Evolutionary conservation across 2,888 invertebrate species (phyloP).

Genomic region (Physocephala rufipes): DNA sequence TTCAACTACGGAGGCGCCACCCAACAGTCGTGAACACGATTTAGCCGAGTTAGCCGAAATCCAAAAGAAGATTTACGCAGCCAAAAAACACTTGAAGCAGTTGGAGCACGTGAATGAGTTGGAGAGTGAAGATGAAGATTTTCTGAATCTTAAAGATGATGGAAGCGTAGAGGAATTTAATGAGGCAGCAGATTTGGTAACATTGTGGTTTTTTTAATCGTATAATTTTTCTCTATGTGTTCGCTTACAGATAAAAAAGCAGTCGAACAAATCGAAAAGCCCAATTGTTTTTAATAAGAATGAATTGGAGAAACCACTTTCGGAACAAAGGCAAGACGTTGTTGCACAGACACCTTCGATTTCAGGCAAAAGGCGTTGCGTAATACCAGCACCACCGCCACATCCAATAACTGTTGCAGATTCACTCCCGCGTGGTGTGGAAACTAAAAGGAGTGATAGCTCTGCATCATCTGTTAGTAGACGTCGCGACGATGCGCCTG

Average conservation of each 20-base stretch:
- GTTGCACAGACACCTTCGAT: neutral
- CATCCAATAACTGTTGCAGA: constrained; percentile 11
- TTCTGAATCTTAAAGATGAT: constrained; percentile 73
- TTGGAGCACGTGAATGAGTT: constrained; percentile 61
- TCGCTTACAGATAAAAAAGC: constrained; percentile 27
- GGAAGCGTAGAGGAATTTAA: constrained; percentile 66
- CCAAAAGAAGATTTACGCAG: constrained; percentile 72
- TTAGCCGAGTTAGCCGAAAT: constrained; percentile 69
- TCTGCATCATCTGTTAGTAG: constrained; percentile 18
- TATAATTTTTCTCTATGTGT: neutral
- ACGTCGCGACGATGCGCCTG: constrained; percentile 3
- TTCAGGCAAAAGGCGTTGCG: constrained; percentile 33
- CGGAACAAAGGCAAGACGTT: neutral
- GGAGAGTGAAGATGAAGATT: constrained; percentile 74
- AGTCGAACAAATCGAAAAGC: constrained; percentile 52
- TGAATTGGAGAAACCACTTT: constrained; percentile 30
- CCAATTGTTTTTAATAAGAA: constrained; percentile 59
- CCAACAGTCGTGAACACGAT: constrained; percentile 62
- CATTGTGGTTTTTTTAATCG: neutral
- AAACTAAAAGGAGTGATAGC: neutral
- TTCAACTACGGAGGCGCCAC: constrained; percentile 49
- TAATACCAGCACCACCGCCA: constrained; percentile 41
- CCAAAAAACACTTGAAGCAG: constrained; percentile 68
- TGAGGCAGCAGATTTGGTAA: constrained; percentile 48
- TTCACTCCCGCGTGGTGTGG: neutral